Evolutionary conservation across 2,888 invertebrate genomes (phyloP), one percentile per base, ranked within the genome.

Genomic region (Drosophila subquinaria): DNA sequence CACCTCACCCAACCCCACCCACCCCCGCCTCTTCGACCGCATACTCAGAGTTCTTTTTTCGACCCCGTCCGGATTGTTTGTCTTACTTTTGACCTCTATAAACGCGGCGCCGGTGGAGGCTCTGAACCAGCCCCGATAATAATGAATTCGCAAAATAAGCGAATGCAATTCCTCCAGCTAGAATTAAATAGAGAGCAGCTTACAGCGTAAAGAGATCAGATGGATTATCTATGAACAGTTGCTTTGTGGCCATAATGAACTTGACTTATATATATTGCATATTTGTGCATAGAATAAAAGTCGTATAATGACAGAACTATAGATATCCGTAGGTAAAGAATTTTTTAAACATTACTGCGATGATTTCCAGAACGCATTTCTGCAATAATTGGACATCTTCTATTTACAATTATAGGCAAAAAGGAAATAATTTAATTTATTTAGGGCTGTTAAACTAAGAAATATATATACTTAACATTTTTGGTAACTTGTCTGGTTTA

Each of bases 1-100:
- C 40, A 1, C 40, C 40, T 17, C 9, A 20, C 30, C 30, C 30
- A 27, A 1, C 40, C 40, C 15, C 9, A 15, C 27, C 27, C 27
- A 27, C 1, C 27, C 27, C 27, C 27, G 23, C 36, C 59, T 23
- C 15, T 27, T 13, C 36, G 13, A 40, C 50, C 20, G 40, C 48
- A 30, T 38, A 47, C 43, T 15, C 55, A 36, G 42, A 56, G 56
- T 61, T 27, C 56, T 40, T 43, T 59, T 59, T 48, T 42, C 51
- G 63, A 55, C 69, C 60, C 60, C 67, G 43, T 64, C 72, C 87
- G 78, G 74, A 78, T 89, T 85, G 89, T 85, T 85, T 90, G 90
- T 90, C 84, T 90, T 85, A 85, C 84, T 90, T 85, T 85, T 85
- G 84, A 85, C 84, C 84, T 85, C 90, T 83, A 85, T 85, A 88